These are phyloP conservation scores for Augiades crinisus DNA, from an alignment of 2,888 invertebrate genomes.

Conservation along the genomic window DNA sequence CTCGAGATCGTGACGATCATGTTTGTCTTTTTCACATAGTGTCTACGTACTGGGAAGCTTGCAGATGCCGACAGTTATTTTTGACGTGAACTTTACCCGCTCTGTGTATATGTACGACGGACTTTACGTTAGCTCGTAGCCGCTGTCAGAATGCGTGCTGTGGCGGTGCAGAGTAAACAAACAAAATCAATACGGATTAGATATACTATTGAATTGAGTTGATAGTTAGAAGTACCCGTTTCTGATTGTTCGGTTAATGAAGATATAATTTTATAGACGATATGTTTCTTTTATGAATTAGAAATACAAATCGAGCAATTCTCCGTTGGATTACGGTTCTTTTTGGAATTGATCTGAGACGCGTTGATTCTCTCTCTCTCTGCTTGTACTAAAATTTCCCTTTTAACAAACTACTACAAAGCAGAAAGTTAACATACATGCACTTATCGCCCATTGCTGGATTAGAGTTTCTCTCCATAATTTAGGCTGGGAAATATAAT, in stretches of 20 bases:
- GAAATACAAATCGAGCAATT: too few species aligned
- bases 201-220: constrained; percentile 7
- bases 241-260: neutral
- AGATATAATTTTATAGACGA: too few species aligned
- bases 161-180: constrained; percentile 2
- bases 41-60: neutral
- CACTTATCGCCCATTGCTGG: too few species aligned
- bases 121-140: constrained; percentile 3
- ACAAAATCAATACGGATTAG: constrained; percentile 18
- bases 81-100: constrained; percentile 30
- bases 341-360: too few species aligned
- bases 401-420: too few species aligned
- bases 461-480: too few species aligned
- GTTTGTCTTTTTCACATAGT: constrained; percentile 9
- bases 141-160: neutral
- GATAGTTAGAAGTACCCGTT: neutral
- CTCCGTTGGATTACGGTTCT: too few species aligned
- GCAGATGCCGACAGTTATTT: constrained; percentile 30
- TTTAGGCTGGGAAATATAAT: too few species aligned
- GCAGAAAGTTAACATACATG: too few species aligned
- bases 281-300: too few species aligned
- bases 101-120: neutral
- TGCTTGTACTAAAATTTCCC: too few species aligned
- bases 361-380: too few species aligned
- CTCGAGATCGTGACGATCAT: neutral